These are phyloP conservation scores for Adrianichthys oophorus DNA, from an alignment of 2,797 vertebrate species.

Conservation along the genomic window DNA sequence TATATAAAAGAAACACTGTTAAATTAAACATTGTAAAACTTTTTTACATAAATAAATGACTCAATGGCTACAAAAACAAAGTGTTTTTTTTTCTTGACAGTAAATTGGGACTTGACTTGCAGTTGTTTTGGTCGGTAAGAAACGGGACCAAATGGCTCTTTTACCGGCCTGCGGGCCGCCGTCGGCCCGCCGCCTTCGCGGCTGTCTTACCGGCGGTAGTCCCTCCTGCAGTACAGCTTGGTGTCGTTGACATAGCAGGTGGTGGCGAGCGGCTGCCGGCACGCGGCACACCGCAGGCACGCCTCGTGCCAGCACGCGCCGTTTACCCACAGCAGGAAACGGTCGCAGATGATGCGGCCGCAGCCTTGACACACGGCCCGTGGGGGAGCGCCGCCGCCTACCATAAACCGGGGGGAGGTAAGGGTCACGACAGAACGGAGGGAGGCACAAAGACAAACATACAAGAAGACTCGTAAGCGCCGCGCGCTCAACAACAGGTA, in stretches of 20 bases:
- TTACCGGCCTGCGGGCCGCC: no score
- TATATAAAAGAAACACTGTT: no score
- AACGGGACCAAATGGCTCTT: no score
- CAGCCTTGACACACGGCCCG: slow-evolving; percentile 79
- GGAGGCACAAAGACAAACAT: background rate
- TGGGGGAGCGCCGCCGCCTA: slow-evolving; percentile 24
- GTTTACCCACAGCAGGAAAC: slow-evolving; percentile 92
- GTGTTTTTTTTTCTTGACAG: no score
- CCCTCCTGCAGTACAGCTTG: slow-evolving; percentile 90
- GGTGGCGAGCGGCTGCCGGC: slow-evolving; percentile 88
- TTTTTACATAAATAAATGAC: no score
- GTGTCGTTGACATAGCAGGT: slow-evolving; percentile 90
- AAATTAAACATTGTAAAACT: no score
- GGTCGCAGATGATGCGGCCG: slow-evolving; percentile 88
- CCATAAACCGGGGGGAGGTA: background rate
- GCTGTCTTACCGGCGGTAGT: slow-evolving; percentile 93
- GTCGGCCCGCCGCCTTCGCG: background rate
- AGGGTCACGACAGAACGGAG: no score
- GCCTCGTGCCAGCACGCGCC: slow-evolving; percentile 91
- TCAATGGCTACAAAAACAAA: no score
- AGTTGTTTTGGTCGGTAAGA: no score
- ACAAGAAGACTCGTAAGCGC: background rate
- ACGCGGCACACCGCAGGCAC: slow-evolving; percentile 89
- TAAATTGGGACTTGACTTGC: no score
- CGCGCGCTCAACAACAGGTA: no score